A percentile compares a stretch with the other conserved stretches of the same genome.
These are phyloP conservation scores for Apostichopus parvimensis DNA, from an alignment of 35 echinoderm and acorn worm species.

Conservation along the genomic window DNA sequence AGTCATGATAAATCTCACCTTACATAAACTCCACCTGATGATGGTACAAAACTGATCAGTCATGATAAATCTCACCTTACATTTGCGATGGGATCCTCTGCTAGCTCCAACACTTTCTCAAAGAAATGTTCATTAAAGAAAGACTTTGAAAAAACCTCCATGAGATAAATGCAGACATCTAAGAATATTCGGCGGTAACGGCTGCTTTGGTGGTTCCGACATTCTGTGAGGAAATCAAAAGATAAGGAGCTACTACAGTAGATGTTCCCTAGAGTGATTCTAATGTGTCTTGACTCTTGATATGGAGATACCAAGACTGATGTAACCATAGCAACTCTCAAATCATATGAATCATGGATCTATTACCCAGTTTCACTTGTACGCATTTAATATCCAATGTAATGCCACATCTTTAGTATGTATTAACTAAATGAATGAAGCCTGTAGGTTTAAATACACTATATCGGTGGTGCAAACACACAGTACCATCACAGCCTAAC, in stretches of 20 bases:
- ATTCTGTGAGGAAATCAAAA: slow-evolving; percentile 60
- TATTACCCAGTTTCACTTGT: too few species aligned
- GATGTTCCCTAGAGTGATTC: background rate
- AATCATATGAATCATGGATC: too few species aligned
- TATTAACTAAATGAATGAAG: too few species aligned
- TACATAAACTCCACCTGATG: slow-evolving; percentile 24
- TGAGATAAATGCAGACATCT: slow-evolving; percentile 79
- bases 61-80: slow-evolving; percentile 66
- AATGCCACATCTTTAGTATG: too few species aligned
- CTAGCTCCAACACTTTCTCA: slow-evolving; percentile 88
- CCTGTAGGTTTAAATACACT: too few species aligned
- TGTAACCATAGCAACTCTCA: too few species aligned
- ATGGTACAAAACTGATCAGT: too few species aligned
- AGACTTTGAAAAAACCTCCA: slow-evolving; percentile 93
- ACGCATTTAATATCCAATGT: too few species aligned
- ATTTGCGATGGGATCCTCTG: slow-evolving; percentile 95
- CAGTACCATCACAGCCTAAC: too few species aligned
- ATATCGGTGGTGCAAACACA: too few species aligned
- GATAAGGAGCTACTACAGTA: background rate
- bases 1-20: slow-evolving; percentile 54
- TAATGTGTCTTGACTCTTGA: too few species aligned
- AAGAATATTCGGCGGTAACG: slow-evolving; percentile 88
- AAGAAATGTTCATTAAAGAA: slow-evolving; percentile 96
- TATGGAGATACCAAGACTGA: too few species aligned
- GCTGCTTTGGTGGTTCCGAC: slow-evolving; percentile 82